These are phyloP conservation scores for Diplosoma virens DNA, from an alignment of 23 tunicate genomes.

Conservation along the genomic window DNA sequence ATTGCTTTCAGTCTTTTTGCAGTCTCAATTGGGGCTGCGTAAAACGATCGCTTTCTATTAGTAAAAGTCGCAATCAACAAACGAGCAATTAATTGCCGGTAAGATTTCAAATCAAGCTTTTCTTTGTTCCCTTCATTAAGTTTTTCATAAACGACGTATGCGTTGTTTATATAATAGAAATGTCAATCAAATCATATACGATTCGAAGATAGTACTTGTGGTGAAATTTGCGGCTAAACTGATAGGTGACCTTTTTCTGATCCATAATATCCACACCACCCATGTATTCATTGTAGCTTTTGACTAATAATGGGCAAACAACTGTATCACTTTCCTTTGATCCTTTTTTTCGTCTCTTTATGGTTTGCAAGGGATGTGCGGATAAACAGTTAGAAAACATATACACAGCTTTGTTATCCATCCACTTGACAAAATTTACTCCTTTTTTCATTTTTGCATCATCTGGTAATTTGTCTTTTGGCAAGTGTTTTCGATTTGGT, in stretches of 20 bases:
- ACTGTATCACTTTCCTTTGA: background rate
- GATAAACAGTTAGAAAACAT: slow-evolving; percentile 5
- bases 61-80: background rate
- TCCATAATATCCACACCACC: slow-evolving; percentile 3
- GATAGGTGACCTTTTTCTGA: slow-evolving; percentile 13
- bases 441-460: slow-evolving; percentile 2
- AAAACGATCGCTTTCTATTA: too few species aligned
- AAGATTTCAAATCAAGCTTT: background rate
- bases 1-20: too few species aligned
- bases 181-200: slow-evolving; percentile 10
- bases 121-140: background rate
- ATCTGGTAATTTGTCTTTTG: background rate
- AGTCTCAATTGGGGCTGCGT: too few species aligned
- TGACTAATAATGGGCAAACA: background rate
- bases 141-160: slow-evolving; percentile 2
- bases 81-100: background rate
- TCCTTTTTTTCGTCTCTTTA: slow-evolving; percentile 3
- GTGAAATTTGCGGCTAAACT: background rate
- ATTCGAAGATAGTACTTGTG: slow-evolving; percentile 2
- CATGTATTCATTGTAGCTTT: background rate
- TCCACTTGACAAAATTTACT: slow-evolving; percentile 5
- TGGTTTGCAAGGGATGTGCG: slow-evolving; percentile 5
- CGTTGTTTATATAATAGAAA: slow-evolving; percentile 1
- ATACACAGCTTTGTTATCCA: slow-evolving; percentile 11
- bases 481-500: background rate